Evolutionary conservation across 2,797 vertebrate genomes (phyloP).

Genomic region (Melanotaenia maccullochi): DNA sequence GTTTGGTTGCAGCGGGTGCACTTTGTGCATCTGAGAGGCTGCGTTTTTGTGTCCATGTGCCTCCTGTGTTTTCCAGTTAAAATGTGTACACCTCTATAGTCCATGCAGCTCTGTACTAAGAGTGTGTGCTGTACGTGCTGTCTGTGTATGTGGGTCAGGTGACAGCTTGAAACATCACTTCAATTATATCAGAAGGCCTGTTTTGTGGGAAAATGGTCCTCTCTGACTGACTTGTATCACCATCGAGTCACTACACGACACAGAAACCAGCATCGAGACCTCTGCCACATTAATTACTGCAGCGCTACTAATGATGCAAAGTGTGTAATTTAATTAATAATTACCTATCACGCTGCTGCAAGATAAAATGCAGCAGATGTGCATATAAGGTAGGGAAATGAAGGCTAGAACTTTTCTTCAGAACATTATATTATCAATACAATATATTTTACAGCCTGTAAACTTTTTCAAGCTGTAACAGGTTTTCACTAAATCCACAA

Average conservation of each 20-base stretch:
- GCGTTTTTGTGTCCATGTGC: slow-evolving; percentile 29
- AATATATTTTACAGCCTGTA: no score
- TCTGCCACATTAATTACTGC: slow-evolving; percentile 46
- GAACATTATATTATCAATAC: no score
- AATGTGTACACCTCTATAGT: slow-evolving; percentile 15
- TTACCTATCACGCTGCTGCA: neutral
- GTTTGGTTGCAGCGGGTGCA: slow-evolving; percentile 4
- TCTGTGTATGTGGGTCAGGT: slow-evolving; percentile 34
- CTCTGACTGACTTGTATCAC: slow-evolving; percentile 66
- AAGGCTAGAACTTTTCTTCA: no score
- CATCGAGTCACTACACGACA: slow-evolving; percentile 24
- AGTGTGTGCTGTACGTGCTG: neutral
- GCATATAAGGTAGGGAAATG: neutral
- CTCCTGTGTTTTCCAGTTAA: slow-evolving; percentile 11
- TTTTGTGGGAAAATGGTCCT: slow-evolving; percentile 30
- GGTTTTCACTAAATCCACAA: no score
- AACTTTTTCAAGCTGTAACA: neutral
- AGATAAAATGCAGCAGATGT: neutral
- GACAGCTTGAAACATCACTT: slow-evolving; percentile 71
- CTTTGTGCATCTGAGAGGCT: slow-evolving; percentile 5
- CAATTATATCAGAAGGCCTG: slow-evolving; percentile 57
- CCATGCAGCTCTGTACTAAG: slow-evolving; percentile 9
- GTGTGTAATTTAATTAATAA: slow-evolving; percentile 24
- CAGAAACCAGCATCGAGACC: slow-evolving; percentile 17
- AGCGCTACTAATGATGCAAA: slow-evolving; percentile 17